Base-by-base conservation (phyloP, 2,888 invertebrate genomes). In the Eurois occulta region DNA sequence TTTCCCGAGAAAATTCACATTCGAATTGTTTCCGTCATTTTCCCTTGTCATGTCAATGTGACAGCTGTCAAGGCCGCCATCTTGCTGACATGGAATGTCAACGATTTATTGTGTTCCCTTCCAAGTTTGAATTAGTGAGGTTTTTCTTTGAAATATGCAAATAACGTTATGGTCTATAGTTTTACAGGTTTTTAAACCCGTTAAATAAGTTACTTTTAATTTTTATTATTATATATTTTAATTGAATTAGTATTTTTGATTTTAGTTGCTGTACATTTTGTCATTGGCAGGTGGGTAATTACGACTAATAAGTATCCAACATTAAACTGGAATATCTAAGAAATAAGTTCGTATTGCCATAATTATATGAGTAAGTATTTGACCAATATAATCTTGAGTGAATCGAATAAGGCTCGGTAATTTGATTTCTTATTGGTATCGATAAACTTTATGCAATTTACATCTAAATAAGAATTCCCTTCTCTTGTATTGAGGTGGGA, bases 11-110 rank as follows among this genome's bases (percentile, higher is more conserved):
- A 84, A 86, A 83, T 73, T 55, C 69, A 62, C 75, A 75, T 84
- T 75, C 21, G 75, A 38, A 77, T 79, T 74, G 66, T 74, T 69
- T 52, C 69, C 73, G 71, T 76, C 75, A 85, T 84, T 83, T 86
- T 83, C 87, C 77, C 79, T 76, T 77, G 77, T 75, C 84, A 88
- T 84, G 65, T 87, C 90, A 91, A 75, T 80, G 77, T 92, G 92
- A 93, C 92, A 92, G 89, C 90, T 91, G 92, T 90, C 92, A 91
- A 75, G 88, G 81, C 77, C 78, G 91, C 91, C 91, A 92, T 91
- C 90, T 89, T 89, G 88, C 65, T 78, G 80, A 76, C 83, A 76
- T 68, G 75, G 68, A 72, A 81, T 72, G 88, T 87, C 88, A 90
- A 89, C 89, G 77, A 85, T 81, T 85, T 84, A 88, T 87, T 89